Evolutionary conservation across 2,113 vertebrate genomes (phyloP).

Genomic region (Alethe castanea): DNA sequence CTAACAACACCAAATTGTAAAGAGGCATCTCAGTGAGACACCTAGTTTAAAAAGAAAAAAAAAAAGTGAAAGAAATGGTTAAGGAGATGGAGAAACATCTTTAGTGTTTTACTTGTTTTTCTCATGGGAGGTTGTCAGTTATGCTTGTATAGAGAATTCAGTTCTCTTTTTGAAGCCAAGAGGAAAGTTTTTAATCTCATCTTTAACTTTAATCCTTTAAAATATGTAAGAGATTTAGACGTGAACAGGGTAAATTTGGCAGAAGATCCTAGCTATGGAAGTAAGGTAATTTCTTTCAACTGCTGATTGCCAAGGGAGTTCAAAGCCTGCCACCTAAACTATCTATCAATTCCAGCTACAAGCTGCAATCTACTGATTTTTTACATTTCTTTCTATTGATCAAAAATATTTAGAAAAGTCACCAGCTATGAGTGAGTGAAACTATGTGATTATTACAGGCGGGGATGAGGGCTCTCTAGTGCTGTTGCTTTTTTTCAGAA

Average conservation of each 20-base stretch:
- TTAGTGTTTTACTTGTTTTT: not conserved
- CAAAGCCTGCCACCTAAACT: slow-evolving; percentile 68
- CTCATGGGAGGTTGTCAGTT: slow-evolving; percentile 50
- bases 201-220: slow-evolving; percentile 80
- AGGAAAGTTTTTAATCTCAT: slow-evolving; percentile 77
- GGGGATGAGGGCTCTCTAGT: not conserved
- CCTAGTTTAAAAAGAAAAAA: not conserved
- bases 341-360: slow-evolving; percentile 68
- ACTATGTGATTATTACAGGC: slow-evolving; percentile 12
- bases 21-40: not conserved
- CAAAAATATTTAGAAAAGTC: slow-evolving; percentile 53
- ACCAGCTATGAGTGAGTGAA: not conserved
- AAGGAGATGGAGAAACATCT: slow-evolving; percentile 26
- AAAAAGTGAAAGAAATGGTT: slow-evolving; percentile 37
- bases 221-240: slow-evolving; percentile 79
- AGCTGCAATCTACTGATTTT: slow-evolving; percentile 71
- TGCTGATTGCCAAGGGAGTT: slow-evolving; percentile 64
- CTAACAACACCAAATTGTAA: slow-evolving; percentile 15
- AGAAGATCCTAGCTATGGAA: slow-evolving; percentile 65
- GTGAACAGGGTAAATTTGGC: slow-evolving; percentile 71
- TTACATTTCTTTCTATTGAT: slow-evolving; percentile 53
- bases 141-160: slow-evolving; percentile 54
- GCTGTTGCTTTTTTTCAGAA: not conserved
- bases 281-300: slow-evolving; percentile 74
- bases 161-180: slow-evolving; percentile 72